phyloP scores from a whole-genome alignment of 2,888 invertebrate genomes.

The Pedicia rivosa region DNA sequence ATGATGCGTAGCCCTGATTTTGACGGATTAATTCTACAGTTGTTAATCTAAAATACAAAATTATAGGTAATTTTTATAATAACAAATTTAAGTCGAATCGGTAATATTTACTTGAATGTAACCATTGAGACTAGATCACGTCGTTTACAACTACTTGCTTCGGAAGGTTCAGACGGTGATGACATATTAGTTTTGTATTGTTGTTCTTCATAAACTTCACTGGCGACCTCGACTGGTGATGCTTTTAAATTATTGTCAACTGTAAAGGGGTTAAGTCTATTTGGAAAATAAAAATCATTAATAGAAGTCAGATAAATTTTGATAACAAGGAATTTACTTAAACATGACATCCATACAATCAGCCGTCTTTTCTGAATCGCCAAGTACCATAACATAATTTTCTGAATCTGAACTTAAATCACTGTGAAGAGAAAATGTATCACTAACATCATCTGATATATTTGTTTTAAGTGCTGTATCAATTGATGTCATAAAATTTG shows the following conservation, averaged over 20 bases:
- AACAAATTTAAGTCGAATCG: no score
- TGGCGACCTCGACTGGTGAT: conserved; percentile 55
- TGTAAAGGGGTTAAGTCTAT: conserved; percentile 29
- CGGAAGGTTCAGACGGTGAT: conserved; percentile 69
- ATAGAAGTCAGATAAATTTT: not conserved
- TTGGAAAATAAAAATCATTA: conserved; percentile 3
- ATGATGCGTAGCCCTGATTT: conserved; percentile 46
- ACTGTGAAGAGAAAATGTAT: conserved; percentile 58
- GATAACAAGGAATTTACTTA: conserved; percentile 23
- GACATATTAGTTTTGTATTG: conserved; percentile 42
- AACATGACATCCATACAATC: conserved; percentile 58
- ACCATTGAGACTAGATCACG: conserved; percentile 53
- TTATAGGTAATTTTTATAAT: conserved; percentile 8
- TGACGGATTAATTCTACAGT: conserved; percentile 59
- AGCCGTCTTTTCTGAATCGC: conserved; percentile 41
- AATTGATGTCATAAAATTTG: conserved; percentile 66
- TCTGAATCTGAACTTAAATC: conserved; percentile 81
- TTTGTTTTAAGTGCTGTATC: conserved; percentile 62
- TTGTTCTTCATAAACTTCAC: conserved; percentile 66
- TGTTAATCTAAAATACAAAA: conserved; percentile 30
- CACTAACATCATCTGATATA: conserved; percentile 57
- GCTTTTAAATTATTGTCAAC: conserved; percentile 33
- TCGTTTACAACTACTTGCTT: conserved; percentile 61
- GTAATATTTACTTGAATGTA: conserved; percentile 28
- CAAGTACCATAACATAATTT: conserved; percentile 60